Base-by-base conservation (phyloP, 2,113 vertebrate species). In the Saccopteryx leptura region DNA sequence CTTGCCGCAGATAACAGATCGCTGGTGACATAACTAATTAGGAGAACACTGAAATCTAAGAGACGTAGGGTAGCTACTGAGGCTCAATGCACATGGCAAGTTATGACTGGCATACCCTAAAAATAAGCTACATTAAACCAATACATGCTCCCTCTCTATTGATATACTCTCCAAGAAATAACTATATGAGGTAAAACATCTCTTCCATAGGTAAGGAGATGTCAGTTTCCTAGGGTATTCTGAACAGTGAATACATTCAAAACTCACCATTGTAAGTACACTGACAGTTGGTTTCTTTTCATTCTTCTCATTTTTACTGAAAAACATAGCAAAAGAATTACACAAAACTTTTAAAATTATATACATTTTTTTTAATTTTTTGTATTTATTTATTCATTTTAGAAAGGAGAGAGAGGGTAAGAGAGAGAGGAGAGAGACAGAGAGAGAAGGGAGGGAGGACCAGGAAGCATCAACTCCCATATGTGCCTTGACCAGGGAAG, bases 241-340 rank as follows among this genome's bases (percentile, higher is more conserved):
- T 74, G 15, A 80, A 88, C 48, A 78, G 69, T n/a, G 14, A 87
- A 83, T 23, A 89, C 50, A 91, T 76, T 89, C 12, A 87, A 90
- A 94, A 96, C 97, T 97, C 54, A 98, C 97, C 97, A 98, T 97
- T 88, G 97, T 24, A 81, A 97, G 28, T 39, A 7, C 2, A 72
- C 97, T 96, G 75, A 97, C 97, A 68, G 85, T 89, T 96, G 97
- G 96, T 87, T 54, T 96, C 81, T 94, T 97, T 96, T 97, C 97
- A 72, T 95, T 93, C 72, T 97, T 97, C 75, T 96, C 75, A n/a
- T 90, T 28, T 92, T 97, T 93, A 91, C 97, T 97, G 74, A 83
- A 97, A 93, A 97, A 96, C n/a, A 86, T 2, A 95, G 48, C n/a
- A 98, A 90, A 14, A 68, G 7, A 91, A 92, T 90, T 87, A 89